These are phyloP conservation scores for Scolanthus callimorphus DNA, from an alignment of 92 coral and sea anemone species.

Conservation along the genomic window DNA sequence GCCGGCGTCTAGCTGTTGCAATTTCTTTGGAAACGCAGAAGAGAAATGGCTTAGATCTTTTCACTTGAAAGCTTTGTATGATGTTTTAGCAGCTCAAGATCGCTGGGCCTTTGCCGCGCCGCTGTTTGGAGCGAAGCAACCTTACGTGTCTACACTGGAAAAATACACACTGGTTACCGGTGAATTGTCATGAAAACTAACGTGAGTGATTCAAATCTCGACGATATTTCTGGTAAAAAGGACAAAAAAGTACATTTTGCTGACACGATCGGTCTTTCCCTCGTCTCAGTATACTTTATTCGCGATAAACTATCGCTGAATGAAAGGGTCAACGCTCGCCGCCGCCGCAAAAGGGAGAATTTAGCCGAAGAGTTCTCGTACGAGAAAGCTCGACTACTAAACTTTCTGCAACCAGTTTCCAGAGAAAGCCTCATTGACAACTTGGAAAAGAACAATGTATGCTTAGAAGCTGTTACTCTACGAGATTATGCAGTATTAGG, in stretches of 20 bases:
- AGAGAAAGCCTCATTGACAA: conserved; percentile 57
- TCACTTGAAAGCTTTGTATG: no score
- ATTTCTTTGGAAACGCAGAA: no score
- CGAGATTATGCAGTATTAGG: conserved; percentile 56
- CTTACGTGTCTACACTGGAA: no score
- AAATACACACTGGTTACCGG: no score
- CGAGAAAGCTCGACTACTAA: conserved; percentile 57
- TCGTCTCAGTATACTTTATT: conserved; percentile 73
- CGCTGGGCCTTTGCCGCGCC: no score
- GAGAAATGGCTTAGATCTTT: no score
- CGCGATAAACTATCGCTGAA: conserved; percentile 45
- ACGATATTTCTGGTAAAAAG: conserved; percentile 25
- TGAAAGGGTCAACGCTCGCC: background rate
- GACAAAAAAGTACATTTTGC: conserved; percentile 94
- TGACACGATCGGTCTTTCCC: conserved; percentile 84
- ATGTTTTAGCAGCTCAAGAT: no score
- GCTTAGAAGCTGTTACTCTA: conserved; percentile 61
- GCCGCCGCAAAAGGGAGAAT: conserved; percentile 6
- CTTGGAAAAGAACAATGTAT: conserved; percentile 56
- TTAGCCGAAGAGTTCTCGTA: conserved; percentile 13
- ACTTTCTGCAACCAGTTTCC: conserved; percentile 67
- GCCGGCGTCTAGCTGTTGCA: no score
- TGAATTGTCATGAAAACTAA: no score
- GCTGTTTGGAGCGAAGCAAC: no score
- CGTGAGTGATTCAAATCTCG: conserved; percentile 62